Base-by-base conservation (phyloP, 2,113 vertebrate genomes). In the Ifrita kowaldi region DNA sequence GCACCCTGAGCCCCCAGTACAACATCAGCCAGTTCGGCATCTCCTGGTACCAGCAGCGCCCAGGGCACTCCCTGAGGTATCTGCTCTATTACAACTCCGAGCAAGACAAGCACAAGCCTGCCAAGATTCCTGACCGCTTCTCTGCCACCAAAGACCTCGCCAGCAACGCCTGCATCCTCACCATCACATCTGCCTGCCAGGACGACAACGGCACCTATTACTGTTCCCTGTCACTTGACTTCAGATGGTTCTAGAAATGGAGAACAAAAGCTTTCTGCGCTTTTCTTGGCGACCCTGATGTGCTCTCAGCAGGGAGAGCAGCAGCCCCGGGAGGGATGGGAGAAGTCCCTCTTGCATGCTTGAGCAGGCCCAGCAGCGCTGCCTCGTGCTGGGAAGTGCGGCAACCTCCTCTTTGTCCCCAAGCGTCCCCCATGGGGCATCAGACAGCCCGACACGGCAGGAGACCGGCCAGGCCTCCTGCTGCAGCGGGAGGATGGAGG, bases 61-160 rank as follows among this genome's bases (percentile, higher is more conserved):
- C 90, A 0, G 95, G 95, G 2, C 76, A 30, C 10, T 8, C 84
- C 57, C 90, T 96, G 11, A 73, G 16, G 1, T 97, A 93, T 13
- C 77, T 97, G 84, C 97, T 97, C 57, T 96, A 97, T 3, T 97
- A 97, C 84, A 92, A 97, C 56, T 95, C 95, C 0, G 95, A 97
- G 94, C 13, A 0, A 7, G 94, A 96, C 80, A 68, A 94, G 69
- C 89, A 97, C 88, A 95, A 49, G 53, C 6, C 94, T 0, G 35
- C 46, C 64, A 28, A 2, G 21, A 73, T 28, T 46, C 69, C 96
- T 0, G 44, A 90, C 14, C 95, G 97, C 64, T 97, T 97, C 93
- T 97, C 95, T 9, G 97, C 94, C 30, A 65, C 46, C 79, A 97
- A 97, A 23, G 92, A 97, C 80, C 64, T 93, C 0, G 30, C 63